Percentiles rank a stretch among this genome's conserved stretches.
Evolutionary conservation across 2,888 invertebrate genomes (phyloP).

Genomic region (Prosopocoilus inquinatus): DNA sequence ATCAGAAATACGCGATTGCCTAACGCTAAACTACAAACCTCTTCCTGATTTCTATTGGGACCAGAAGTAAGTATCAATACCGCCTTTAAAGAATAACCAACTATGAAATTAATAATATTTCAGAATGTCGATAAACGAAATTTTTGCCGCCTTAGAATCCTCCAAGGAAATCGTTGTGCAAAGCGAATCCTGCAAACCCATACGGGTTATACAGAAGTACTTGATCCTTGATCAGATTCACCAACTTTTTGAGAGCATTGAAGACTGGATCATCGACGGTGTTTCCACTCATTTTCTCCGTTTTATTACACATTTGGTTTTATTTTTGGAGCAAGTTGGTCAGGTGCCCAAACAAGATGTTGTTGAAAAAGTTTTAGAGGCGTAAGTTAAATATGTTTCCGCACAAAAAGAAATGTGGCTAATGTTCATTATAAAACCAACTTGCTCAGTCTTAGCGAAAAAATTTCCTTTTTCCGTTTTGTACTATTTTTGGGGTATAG

Average conservation of each 20-base stretch:
- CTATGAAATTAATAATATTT: slow-evolving; percentile 21
- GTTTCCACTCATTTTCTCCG: slow-evolving; percentile 64
- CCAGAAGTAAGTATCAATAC: slow-evolving; percentile 46
- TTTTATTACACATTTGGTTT: slow-evolving; percentile 80
- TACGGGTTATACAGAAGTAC: slow-evolving; percentile 79
- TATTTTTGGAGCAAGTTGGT: slow-evolving; percentile 80
- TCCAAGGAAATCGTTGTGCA: slow-evolving; percentile 57
- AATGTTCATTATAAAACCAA: too few relatives aligned
- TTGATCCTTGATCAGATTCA: slow-evolving; percentile 81
- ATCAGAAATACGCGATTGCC: slow-evolving; percentile 65
- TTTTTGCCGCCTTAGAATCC: slow-evolving; percentile 67
- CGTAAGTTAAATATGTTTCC: slow-evolving; percentile 50
- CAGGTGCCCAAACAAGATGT: slow-evolving; percentile 67
- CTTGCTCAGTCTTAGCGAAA: too few relatives aligned
- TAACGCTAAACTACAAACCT: slow-evolving; percentile 54
- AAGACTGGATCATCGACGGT: slow-evolving; percentile 61
- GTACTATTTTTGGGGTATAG: too few relatives aligned
- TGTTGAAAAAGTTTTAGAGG: slow-evolving; percentile 73
- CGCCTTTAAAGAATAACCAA: neutral
- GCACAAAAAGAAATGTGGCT: too few relatives aligned
- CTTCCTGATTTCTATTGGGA: slow-evolving; percentile 71
- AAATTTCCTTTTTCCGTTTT: too few relatives aligned
- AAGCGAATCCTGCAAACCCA: slow-evolving; percentile 62
- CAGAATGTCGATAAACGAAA: slow-evolving; percentile 66
- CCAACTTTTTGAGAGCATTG: slow-evolving; percentile 69